Evolutionary conservation across 92 coral and sea anemone species (phyloP).

Genomic region (Zoanthus gigantus): DNA sequence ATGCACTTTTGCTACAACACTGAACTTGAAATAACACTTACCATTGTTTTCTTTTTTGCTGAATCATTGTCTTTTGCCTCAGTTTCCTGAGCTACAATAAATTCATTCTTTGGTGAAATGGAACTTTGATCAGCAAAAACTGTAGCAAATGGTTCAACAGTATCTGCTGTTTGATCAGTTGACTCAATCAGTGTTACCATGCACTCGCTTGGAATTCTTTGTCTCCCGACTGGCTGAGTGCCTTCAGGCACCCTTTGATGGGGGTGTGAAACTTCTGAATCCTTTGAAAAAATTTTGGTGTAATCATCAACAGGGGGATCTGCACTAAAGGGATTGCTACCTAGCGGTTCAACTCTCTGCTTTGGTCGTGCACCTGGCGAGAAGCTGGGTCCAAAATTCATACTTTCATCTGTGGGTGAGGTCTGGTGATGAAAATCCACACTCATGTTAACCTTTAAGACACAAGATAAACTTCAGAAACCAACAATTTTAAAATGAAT

Average conservation of each 20-base stretch:
- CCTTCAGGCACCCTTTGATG: constrained; percentile 3
- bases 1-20: no score
- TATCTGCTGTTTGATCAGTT: constrained; percentile 4
- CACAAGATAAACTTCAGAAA: no score
- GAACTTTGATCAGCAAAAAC: constrained; percentile 12
- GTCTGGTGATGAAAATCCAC: constrained; percentile 6
- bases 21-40: neutral
- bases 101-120: neutral
- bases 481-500: neutral
- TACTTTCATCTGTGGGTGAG: neutral
- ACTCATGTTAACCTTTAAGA: neutral
- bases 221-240: constrained; percentile 33
- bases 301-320: constrained; percentile 9
- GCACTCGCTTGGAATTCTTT: constrained; percentile 63
- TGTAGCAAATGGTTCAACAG: constrained; percentile 24
- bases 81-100: constrained; percentile 8
- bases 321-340: constrained; percentile 15
- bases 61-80: neutral
- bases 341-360: constrained; percentile 17
- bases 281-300: constrained; percentile 46
- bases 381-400: constrained; percentile 12
- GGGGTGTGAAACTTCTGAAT: constrained; percentile 17
- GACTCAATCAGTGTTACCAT: constrained; percentile 76
- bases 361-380: constrained; percentile 72
- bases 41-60: neutral